These are phyloP conservation scores for Microcebus jonahi DNA, from an alignment of 2,113 vertebrate genomes.

Conservation along the genomic window DNA sequence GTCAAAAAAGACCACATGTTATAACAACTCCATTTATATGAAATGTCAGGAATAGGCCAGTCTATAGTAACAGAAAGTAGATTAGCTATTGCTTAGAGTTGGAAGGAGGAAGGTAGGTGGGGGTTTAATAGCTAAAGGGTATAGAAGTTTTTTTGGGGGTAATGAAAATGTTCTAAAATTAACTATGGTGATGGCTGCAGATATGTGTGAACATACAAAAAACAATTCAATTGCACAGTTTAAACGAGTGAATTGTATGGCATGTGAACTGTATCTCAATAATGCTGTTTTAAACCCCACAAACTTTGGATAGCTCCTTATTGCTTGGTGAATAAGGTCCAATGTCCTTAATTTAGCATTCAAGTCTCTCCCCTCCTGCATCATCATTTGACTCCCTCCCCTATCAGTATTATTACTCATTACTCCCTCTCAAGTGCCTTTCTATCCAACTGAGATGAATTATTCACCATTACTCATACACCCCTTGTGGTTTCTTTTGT, in stretches of 20 bases:
- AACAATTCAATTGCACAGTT: background rate
- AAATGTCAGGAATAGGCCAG: background rate
- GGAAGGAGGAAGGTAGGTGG: background rate
- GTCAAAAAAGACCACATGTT: background rate
- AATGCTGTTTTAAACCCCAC: background rate
- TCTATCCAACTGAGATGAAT: background rate
- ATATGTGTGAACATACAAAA: background rate
- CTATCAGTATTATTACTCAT: background rate
- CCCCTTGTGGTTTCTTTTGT: background rate
- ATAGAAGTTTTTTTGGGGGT: background rate
- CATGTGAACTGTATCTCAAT: background rate
- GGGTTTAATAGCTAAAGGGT: background rate
- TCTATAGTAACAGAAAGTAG: background rate
- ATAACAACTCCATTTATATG: background rate
- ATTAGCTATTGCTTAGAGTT: background rate
- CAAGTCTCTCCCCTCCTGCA: background rate
- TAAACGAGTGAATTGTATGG: background rate
- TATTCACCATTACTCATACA: background rate
- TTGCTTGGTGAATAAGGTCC: background rate
- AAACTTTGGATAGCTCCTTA: background rate
- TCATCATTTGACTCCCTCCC: background rate
- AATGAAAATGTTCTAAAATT: conserved; percentile 41
- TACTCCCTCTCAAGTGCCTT: background rate
- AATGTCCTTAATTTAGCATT: conserved; percentile 11
- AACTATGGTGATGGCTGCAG: background rate